Evolutionary conservation across 2,888 invertebrate genomes (phyloP).

Genomic region (Cantharis flavilabris): DNA sequence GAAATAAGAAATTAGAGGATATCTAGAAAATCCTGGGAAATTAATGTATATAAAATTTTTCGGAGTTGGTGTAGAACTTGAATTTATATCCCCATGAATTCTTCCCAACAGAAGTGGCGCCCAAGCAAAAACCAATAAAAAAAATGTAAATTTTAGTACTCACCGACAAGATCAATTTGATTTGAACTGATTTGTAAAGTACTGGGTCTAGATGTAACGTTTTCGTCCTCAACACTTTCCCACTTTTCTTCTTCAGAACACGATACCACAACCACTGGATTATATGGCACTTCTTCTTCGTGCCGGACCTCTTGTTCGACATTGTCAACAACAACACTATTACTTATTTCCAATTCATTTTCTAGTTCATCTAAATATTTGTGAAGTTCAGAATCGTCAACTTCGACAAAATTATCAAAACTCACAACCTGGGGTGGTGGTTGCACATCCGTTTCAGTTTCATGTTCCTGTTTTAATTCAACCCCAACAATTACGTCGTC

Average conservation of each 20-base stretch:
- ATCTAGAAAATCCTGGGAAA: too few species aligned
- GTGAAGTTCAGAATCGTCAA: conserved; percentile 51
- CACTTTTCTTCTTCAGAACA: background rate
- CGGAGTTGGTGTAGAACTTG: too few species aligned
- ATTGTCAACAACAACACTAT: background rate
- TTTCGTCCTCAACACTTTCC: background rate
- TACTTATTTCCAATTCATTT: conserved; percentile 35
- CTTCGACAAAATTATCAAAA: conserved; percentile 45
- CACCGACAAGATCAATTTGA: conserved; percentile 19
- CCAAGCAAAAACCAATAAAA: too few species aligned
- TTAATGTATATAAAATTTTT: too few species aligned
- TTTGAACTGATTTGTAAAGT: conserved; percentile 9
- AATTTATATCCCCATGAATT: too few species aligned
- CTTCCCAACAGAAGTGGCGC: too few species aligned
- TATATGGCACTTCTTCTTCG: background rate
- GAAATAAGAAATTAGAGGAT: too few species aligned
- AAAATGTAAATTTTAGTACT: background rate
- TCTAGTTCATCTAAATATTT: conserved; percentile 51
- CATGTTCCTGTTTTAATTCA: background rate
- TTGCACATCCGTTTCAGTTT: background rate
- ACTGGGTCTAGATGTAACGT: conserved; percentile 1
- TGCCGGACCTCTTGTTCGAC: background rate
- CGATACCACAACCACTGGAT: background rate
- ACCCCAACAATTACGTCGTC: background rate
- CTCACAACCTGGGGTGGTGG: conserved; percentile 32